Conservation (phyloP, 1,140 invertebrate genomes). For the Belonocnema kinseyi region DNA sequence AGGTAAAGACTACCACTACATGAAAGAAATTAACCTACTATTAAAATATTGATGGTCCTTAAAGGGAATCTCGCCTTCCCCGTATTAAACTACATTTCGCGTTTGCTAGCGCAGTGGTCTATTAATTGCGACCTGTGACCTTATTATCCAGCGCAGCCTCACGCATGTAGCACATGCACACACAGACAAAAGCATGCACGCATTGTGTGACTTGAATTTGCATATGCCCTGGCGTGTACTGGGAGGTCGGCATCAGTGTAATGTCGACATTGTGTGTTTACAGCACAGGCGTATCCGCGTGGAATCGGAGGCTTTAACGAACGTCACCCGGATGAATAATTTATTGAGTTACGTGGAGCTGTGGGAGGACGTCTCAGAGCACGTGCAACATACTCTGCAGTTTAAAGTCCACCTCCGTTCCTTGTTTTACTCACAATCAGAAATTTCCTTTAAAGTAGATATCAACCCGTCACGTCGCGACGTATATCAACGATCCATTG, state of each 20-base stretch:
- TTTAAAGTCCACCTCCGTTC: background rate
- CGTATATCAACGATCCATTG: background rate
- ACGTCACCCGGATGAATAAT: conserved; percentile 18
- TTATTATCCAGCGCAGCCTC: background rate
- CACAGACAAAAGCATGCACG: background rate
- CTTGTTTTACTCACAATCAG: background rate
- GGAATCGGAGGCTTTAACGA: conserved; percentile 18
- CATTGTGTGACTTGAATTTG: conserved; percentile 24
- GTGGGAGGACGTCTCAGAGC: background rate
- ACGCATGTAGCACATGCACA: background rate
- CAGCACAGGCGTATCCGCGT: conserved; percentile 9
- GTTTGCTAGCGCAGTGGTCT: background rate
- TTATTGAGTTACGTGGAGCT: background rate
- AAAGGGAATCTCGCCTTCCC: no score
- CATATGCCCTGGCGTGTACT: background rate
- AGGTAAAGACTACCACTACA: no score
- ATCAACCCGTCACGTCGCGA: background rate
- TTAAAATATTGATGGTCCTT: no score
- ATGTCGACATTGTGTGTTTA: conserved; percentile 16
- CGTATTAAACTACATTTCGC: background rate
- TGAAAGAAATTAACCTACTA: no score
- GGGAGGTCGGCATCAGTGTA: conserved; percentile 14
- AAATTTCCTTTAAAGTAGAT: background rate
- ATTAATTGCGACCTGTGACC: conserved; percentile 7
- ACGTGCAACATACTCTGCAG: background rate